These are phyloP conservation scores for Hippasteria phrygiana DNA, from an alignment of 53 echinoderm and acorn worm species.

Conservation along the genomic window DNA sequence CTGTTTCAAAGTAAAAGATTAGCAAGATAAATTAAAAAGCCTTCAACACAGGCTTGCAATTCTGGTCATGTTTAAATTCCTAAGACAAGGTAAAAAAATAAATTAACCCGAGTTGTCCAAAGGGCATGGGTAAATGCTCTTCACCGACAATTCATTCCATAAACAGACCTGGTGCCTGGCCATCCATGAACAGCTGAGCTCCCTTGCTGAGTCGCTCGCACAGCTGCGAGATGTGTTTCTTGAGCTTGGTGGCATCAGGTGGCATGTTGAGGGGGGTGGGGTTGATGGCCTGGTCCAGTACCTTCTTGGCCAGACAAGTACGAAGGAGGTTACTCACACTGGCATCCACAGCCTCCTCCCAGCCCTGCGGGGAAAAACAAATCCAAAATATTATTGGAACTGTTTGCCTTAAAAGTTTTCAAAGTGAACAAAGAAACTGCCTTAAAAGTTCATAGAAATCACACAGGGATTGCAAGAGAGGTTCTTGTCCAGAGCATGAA, in stretches of 20 bases:
- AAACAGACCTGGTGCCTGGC: slow-evolving; percentile 77
- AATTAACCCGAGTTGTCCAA: neutral
- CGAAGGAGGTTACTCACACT: slow-evolving; percentile 78
- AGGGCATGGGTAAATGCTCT: too few relatives aligned
- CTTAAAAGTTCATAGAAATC: too few relatives aligned
- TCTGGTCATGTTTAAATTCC: neutral
- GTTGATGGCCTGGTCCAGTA: slow-evolving; percentile 90
- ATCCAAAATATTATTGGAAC: neutral
- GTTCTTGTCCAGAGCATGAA: too few relatives aligned
- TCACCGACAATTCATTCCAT: neutral
- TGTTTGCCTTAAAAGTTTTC: too few relatives aligned
- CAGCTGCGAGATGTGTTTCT: slow-evolving; percentile 93
- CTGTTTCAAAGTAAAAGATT: neutral
- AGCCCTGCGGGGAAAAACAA: slow-evolving; percentile 71
- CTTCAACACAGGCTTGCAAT: neutral
- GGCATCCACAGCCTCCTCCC: slow-evolving; percentile 96
- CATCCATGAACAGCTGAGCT: slow-evolving; percentile 77
- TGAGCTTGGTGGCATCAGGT: slow-evolving; percentile 81
- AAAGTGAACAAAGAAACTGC: too few relatives aligned
- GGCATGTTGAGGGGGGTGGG: slow-evolving; percentile 81
- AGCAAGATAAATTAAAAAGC: neutral
- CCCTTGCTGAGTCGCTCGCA: slow-evolving; percentile 90
- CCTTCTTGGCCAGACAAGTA: slow-evolving; percentile 90
- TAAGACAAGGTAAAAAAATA: neutral
- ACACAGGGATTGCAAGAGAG: too few relatives aligned